A percentile compares a stretch with the other conserved stretches of the same genome.
Evolutionary conservation across 2,797 vertebrate genomes (phyloP).

Genomic region (Sarcoramphus papa): DNA sequence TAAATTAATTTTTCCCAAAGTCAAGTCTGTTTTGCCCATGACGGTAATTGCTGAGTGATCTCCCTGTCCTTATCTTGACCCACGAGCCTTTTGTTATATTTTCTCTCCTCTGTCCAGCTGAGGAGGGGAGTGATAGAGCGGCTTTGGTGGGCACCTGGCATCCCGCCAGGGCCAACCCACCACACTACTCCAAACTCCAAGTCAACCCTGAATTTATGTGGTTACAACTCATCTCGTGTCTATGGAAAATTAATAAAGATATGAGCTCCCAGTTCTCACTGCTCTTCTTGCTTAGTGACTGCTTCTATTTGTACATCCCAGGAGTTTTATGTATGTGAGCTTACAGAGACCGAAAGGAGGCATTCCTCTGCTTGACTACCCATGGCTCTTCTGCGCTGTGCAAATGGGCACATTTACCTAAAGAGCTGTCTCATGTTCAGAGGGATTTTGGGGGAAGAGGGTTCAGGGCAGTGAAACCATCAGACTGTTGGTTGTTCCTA

Average conservation of each 20-base stretch:
- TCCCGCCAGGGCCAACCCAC: too few relatives aligned
- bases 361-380: not conserved
- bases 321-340: not conserved
- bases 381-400: not conserved
- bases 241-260: not conserved
- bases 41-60: too few relatives aligned
- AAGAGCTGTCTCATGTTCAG: not conserved
- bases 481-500: not conserved
- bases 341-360: not conserved
- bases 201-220: not conserved
- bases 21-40: too few relatives aligned
- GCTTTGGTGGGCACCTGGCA: too few relatives aligned
- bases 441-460: not conserved
- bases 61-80: too few relatives aligned
- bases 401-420: not conserved
- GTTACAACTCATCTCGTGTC: not conserved
- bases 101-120: too few relatives aligned
- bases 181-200: not conserved
- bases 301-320: not conserved
- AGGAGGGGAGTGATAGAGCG: too few relatives aligned
- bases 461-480: not conserved
- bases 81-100: too few relatives aligned
- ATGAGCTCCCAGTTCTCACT: not conserved
- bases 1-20: too few relatives aligned
- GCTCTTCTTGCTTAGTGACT: not conserved